Evolutionary conservation across 2,797 vertebrate genomes (phyloP), one percentile per base, ranked within the genome.

Genomic region (Lepilemur septentrionalis): DNA sequence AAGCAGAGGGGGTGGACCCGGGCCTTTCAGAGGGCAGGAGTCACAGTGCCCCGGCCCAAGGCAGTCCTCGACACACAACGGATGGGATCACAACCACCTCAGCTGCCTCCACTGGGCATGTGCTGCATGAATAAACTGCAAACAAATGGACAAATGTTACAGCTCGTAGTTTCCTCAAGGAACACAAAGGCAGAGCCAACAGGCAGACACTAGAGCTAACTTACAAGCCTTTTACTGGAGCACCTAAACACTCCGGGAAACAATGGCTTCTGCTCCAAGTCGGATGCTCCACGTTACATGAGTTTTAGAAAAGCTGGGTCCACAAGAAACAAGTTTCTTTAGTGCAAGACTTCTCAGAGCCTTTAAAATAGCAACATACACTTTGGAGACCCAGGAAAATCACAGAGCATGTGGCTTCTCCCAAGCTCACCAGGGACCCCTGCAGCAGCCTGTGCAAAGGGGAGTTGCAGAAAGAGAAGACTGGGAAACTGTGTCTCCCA

Each of bases 221-320:
- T 46, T 1, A 22, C 41, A 59, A 81, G 50, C 18, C 67, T 85
- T 18, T 12, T 10, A 7, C 1, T n/a, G 28, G 52, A 76, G 41
- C 23, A 50, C 5, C 25, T 22, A 15, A 91, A 65, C 32, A 7
- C 17, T 32, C 72, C 5, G 35, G 30, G 4, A 48, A 79, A 20
- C 43, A 23, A 20, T 0, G 1, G 23, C 59, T 35, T 52, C 61
- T 7, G 0, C 12, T 38, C 1, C 0, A 1, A 83, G 38, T 46
- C 50, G 28, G 38, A 76, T 14, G 14, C 14, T 79, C 52, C 50
- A 59, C 0, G 0, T 12, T 48, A 35, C 1, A 18, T 13, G 55
- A 38, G n/a, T 18, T 75, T 55, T 35, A 35, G 86, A 84, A 87
- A 84, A 0, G 11, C 43, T 1, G 1, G 5, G 20, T 69, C 85